Conservation (phyloP, 2,888 invertebrate genomes). For the Ganaspis brasiliensis region DNA sequence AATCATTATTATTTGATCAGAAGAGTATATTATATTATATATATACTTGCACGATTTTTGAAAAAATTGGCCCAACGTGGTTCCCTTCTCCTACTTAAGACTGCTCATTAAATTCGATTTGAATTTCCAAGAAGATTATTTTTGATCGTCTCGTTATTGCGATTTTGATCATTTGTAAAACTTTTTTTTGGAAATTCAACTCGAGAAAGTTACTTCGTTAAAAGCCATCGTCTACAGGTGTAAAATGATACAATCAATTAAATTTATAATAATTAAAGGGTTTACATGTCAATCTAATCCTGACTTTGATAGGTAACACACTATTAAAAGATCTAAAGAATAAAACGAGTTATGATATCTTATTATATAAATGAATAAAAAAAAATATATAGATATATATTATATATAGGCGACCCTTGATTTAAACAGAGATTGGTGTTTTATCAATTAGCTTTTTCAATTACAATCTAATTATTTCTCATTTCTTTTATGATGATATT, state of each 20-base stretch:
- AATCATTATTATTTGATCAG: constrained; percentile 3
- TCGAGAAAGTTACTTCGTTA: constrained; percentile 54
- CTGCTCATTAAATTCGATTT: constrained; percentile 57
- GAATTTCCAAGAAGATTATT: constrained; percentile 46
- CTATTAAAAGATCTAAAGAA: constrained; percentile 33
- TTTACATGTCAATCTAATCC: constrained; percentile 68
- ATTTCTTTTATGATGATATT: background rate
- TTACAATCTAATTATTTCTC: background rate
- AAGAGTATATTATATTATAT: too few relatives aligned
- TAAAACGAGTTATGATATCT: constrained; percentile 34
- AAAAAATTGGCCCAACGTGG: constrained; percentile 48
- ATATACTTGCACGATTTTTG: constrained; percentile 42
- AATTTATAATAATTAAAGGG: constrained; percentile 63
- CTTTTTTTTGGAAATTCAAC: constrained; percentile 49
- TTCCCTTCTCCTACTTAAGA: constrained; percentile 60
- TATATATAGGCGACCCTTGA: constrained; percentile 52
- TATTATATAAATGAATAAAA: constrained; percentile 33
- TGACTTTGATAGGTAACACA: constrained; percentile 55
- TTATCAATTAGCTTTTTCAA: constrained; percentile 4
- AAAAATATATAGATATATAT: constrained; percentile 38
- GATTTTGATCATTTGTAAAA: background rate
- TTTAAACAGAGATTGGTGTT: constrained; percentile 47
- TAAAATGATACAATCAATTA: constrained; percentile 69
- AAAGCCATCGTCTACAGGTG: constrained; percentile 62
- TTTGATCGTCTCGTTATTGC: background rate